Evolutionary conservation across 2,113 vertebrate genomes (phyloP).

Genomic region (Nannobrachium achirus): DNA sequence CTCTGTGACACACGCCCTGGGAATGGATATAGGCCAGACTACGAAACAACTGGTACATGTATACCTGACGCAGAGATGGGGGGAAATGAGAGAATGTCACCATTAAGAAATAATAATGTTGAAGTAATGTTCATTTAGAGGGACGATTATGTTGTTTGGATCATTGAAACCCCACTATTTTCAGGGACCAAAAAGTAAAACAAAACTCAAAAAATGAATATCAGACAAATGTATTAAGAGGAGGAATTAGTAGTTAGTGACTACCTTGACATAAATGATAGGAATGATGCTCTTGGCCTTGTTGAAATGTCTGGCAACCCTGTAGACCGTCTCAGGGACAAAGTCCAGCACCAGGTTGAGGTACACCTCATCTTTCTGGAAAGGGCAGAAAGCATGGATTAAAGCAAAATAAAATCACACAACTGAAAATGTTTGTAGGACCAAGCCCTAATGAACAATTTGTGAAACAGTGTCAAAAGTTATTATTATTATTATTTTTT

Average conservation of each 20-base stretch:
- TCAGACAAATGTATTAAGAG: too few relatives aligned
- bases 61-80: constrained; percentile 79
- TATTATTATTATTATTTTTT: too few relatives aligned
- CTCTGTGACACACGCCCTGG: constrained; percentile 93
- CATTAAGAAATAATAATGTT: too few relatives aligned
- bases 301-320: constrained; percentile 93
- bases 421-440: not conserved
- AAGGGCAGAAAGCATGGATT: constrained; percentile 8
- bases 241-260: too few relatives aligned
- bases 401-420: not conserved
- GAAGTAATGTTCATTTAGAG: too few relatives aligned
- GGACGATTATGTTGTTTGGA: too few relatives aligned
- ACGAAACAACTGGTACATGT: constrained; percentile 97
- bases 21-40: constrained; percentile 96
- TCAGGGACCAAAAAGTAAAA: too few relatives aligned
- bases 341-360: constrained; percentile 93
- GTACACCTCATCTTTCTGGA: constrained; percentile 93
- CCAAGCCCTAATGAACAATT: not conserved
- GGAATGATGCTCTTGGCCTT: constrained; percentile 93
- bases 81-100: too few relatives aligned
- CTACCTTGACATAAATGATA: constrained; percentile 92
- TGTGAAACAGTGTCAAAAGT: too few relatives aligned
- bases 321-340: constrained; percentile 92
- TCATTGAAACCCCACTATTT: too few relatives aligned
- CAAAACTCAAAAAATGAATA: too few relatives aligned